Percentiles rank a stretch among this genome's conserved stretches.
phyloP scores from a whole-genome alignment of 2,888 invertebrate genomes.

The Crematogaster levior region DNA sequence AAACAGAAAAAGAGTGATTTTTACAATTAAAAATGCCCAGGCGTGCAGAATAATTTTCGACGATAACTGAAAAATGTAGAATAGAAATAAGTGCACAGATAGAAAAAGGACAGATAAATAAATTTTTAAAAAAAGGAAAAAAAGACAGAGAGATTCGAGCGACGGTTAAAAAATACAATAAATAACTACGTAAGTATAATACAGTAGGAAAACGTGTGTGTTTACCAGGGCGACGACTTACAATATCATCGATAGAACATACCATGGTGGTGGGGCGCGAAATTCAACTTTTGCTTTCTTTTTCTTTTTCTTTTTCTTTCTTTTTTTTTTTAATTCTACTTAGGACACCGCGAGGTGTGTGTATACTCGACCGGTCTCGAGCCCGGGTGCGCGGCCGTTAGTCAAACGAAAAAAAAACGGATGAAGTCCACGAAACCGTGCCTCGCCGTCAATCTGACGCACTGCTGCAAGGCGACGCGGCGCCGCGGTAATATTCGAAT shows the following conservation, averaged over 20 bases:
- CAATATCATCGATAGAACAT: slow-evolving; percentile 85
- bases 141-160: slow-evolving; percentile 37
- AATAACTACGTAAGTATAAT: slow-evolving; percentile 70
- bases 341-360: slow-evolving; percentile 44
- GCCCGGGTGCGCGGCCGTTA: too few species aligned
- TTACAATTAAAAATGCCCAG: slow-evolving; percentile 31
- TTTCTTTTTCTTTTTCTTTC: slow-evolving; percentile 40
- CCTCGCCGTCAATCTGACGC: slow-evolving; percentile 50
- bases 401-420: too few species aligned
- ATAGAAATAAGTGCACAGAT: slow-evolving; percentile 29
- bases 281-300: slow-evolving; percentile 50
- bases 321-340: slow-evolving; percentile 33
- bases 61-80: slow-evolving; percentile 14
- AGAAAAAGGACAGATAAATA: not conserved
- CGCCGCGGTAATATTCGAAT: slow-evolving; percentile 82
- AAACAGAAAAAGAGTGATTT: not conserved
- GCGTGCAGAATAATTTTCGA: slow-evolving; percentile 20
- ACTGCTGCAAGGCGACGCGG: slow-evolving; percentile 69
- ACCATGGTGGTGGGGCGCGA: slow-evolving; percentile 82
- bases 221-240: slow-evolving; percentile 85
- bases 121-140: slow-evolving; percentile 20
- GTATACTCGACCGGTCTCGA: slow-evolving; percentile 2
- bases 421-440: slow-evolving; percentile 18
- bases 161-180: slow-evolving; percentile 69
- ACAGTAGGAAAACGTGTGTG: slow-evolving; percentile 77